A percentile compares a stretch with the other conserved stretches of the same genome.
phyloP scores from a whole-genome alignment of 2,888 invertebrate genomes.

The Cephus nigrinus region DNA sequence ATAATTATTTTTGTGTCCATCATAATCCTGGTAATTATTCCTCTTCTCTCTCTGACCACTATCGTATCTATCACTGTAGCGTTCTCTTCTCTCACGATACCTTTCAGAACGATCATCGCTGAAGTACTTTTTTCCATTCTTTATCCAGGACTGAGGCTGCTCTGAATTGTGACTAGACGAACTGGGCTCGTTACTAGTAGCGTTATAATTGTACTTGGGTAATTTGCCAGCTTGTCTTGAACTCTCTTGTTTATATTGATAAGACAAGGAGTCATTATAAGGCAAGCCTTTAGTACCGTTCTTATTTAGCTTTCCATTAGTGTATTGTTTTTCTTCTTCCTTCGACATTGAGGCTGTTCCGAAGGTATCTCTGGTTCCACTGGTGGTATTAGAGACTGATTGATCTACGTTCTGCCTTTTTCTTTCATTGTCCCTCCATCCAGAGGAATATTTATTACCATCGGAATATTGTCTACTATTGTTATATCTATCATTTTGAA shows the following conservation, averaged over 20 bases:
- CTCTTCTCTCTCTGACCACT: conserved; percentile 39
- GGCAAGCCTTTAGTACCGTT: conserved; percentile 4
- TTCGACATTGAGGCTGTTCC: not conserved
- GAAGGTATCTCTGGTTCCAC: conserved; percentile 6
- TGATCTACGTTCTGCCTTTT: conserved; percentile 4
- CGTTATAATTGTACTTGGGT: conserved; percentile 13
- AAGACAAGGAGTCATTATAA: not conserved
- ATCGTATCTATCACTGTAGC: conserved; percentile 30
- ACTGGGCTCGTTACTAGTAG: conserved; percentile 20
- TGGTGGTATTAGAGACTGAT: not conserved
- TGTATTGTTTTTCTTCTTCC: conserved; percentile 11
- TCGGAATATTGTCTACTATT: conserved; percentile 19
- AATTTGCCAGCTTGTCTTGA: not conserved
- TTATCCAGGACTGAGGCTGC: conserved; percentile 15
- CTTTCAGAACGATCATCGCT: conserved; percentile 21
- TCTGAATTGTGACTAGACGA: conserved; percentile 27
- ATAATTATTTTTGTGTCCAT: conserved; percentile 33
- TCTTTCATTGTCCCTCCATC: conserved; percentile 19
- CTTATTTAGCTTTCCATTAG: conserved; percentile 5
- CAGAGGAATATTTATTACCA: conserved; percentile 17
- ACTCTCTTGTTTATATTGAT: conserved; percentile 13
- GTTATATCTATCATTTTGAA: conserved; percentile 41
- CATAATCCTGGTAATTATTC: conserved; percentile 43
- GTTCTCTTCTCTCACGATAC: conserved; percentile 24
- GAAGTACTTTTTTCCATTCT: conserved; percentile 27